Base-by-base conservation (phyloP, 2,797 vertebrate species). In the Esox masquinongy region DNA sequence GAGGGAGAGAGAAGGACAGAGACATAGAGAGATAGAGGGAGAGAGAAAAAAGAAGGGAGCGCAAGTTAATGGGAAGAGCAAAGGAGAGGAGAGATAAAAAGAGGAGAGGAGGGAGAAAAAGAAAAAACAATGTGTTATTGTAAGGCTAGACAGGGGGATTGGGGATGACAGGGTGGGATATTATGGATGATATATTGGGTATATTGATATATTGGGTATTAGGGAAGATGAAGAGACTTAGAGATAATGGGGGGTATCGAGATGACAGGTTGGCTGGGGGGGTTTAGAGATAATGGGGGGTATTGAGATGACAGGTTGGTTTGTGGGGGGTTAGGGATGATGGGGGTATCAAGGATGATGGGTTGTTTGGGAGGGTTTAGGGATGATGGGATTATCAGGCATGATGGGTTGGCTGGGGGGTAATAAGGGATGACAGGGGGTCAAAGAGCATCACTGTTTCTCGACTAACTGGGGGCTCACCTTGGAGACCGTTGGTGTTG, bases 401-500 rank as follows among this genome's bases (percentile, higher is more conserved):
- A 43, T 43, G 39, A 43, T 9, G 5, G 17, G 61, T 22, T 31
- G 68, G n/a, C 66, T 26, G 56, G 79, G 49, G 36, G 36, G 36
- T 3, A 3, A 39, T 39, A 39, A 6, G 2, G 39, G 39, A 43
- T 43, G 39, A 43, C 2, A 43, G 39, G 9, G 39, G 39, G 29
- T 31, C 29, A 31, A 3, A 31, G 29, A 3, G 29, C 29, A 31
- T 31, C 29, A 31, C 29, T 43, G 39, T 43, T 43, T 39, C 34
- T 39, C 31, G 17, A 68, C 36, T 29, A 26, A 22, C 24, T 3
- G n/a, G 22, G 8, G 3, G 5, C 69, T 92, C 93, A 99, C 98
- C 98, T 98, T 98, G 97, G 91, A 99, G 97, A 87, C 97, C 97
- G 76, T 97, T 98, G 90, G 95, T 97, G 0, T 98, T 99, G 94